Percentiles rank a stretch among this genome's conserved stretches.
These are phyloP conservation scores for Graptemys geographica DNA, from an alignment of 2,797 vertebrate genomes.

Conservation along the genomic window DNA sequence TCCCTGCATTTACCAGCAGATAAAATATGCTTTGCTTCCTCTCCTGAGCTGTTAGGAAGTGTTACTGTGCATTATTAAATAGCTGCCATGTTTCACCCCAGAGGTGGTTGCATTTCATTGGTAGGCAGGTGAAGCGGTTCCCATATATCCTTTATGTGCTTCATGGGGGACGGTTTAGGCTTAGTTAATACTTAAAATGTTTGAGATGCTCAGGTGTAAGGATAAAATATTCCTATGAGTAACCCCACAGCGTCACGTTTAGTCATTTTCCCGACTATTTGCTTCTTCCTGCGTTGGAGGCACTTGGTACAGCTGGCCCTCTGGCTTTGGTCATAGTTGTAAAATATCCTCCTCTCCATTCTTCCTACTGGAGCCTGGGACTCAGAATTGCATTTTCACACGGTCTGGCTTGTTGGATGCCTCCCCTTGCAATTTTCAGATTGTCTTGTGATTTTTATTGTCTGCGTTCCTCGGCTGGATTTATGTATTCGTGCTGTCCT, in stretches of 20 bases:
- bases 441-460: constrained; percentile 41
- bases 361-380: not conserved
- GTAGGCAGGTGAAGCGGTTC: not conserved
- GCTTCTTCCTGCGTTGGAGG: not conserved
- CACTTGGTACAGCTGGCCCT: not conserved
- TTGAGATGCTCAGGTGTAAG: not conserved
- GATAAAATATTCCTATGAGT: not conserved
- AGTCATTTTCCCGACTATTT: not conserved
- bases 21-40: not conserved
- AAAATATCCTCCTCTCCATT: constrained; percentile 13
- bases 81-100: not conserved
- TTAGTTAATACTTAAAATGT: not conserved
- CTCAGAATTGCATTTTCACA: not conserved
- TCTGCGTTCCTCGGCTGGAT: constrained; percentile 53
- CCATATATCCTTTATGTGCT: not conserved
- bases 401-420: constrained; percentile 2
- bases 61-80: not conserved
- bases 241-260: rapidly evolving
- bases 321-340: not conserved
- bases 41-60: not conserved
- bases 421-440: constrained; percentile 66
- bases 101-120: not conserved
- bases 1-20: not conserved
- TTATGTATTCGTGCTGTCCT: not conserved
- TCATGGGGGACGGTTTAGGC: not conserved